A percentile compares a stretch with the other conserved stretches of the same genome.
Conservation (phyloP, 2,888 invertebrate species). For the Octodonta nipae region DNA sequence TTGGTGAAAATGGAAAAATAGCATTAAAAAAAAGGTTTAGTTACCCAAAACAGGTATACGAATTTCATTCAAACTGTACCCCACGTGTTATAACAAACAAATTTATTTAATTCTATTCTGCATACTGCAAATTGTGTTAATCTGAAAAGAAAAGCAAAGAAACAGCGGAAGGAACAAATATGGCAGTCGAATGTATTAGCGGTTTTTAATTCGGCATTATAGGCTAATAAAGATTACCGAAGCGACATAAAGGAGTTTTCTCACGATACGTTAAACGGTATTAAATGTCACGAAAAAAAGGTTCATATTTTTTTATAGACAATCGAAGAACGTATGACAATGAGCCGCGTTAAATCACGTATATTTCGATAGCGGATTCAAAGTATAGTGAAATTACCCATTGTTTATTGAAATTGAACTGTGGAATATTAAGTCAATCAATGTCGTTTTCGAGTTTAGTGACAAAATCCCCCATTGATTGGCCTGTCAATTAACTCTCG, state of each 20-base stretch:
- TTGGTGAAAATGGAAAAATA: too few species aligned
- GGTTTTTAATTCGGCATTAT: too few species aligned
- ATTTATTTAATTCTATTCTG: too few species aligned
- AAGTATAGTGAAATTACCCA: constrained; percentile 30
- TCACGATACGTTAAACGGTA: constrained; percentile 18
- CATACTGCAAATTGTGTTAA: too few species aligned
- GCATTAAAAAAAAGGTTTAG: too few species aligned
- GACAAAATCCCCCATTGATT: constrained; percentile 38
- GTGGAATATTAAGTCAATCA: constrained; percentile 37
- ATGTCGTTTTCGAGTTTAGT: constrained; percentile 32
- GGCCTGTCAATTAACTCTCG: constrained; percentile 37
- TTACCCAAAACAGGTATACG: too few species aligned
- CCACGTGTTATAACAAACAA: too few species aligned
- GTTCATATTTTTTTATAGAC: constrained; percentile 16
- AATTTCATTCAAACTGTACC: too few species aligned
- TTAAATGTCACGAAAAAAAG: constrained; percentile 17
- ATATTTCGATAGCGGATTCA: constrained; percentile 24
- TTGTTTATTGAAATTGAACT: constrained; percentile 36
- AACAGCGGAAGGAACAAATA: too few species aligned
- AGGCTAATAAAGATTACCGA: constrained; percentile 10
- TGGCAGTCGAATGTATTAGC: too few species aligned
- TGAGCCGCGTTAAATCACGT: constrained; percentile 27
- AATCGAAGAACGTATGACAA: constrained; percentile 18
- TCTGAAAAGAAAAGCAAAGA: too few species aligned
- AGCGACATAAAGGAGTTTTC: constrained; percentile 17